Percentiles rank a stretch among this genome's conserved stretches.
Conservation (phyloP, 2,888 invertebrate genomes). For the Rhagophthalmus giganteus region DNA sequence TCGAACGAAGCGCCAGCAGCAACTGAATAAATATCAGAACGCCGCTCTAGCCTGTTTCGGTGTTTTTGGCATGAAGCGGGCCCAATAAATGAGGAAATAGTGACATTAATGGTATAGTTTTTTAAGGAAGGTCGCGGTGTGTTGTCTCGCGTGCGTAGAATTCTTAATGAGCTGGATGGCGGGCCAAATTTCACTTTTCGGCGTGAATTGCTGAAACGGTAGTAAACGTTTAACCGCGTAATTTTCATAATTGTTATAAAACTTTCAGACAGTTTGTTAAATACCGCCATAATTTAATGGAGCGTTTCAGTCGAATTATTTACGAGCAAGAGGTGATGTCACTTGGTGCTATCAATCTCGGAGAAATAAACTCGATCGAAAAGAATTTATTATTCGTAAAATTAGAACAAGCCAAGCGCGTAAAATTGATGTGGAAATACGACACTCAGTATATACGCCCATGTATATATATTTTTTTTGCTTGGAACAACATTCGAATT, state of each 20-base stretch:
- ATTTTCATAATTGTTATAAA: too few relatives aligned
- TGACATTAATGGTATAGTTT: conserved; percentile 8
- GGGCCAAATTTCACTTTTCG: background rate
- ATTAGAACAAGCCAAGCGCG: conserved; percentile 12
- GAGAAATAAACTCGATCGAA: conserved; percentile 4
- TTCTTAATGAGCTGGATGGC: too few relatives aligned
- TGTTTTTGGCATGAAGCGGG: conserved; percentile 19
- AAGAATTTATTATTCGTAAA: conserved; percentile 12
- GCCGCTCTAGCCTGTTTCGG: conserved; percentile 18
- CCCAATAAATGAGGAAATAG: conserved; percentile 16
- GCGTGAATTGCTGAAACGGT: too few relatives aligned
- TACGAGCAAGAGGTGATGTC: conserved; percentile 9
- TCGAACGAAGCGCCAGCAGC: conserved; percentile 21
- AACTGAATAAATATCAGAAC: conserved; percentile 25
- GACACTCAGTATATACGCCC: conserved; percentile 6
- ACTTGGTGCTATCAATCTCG: conserved; percentile 10
- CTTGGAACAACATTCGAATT: too few relatives aligned
- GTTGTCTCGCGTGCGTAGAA: background rate
- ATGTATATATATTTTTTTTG: background rate
- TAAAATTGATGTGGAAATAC: conserved; percentile 3
- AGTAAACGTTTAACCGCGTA: too few relatives aligned
- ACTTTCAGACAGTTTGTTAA: too few relatives aligned
- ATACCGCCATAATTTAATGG: background rate
- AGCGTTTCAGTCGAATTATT: background rate
- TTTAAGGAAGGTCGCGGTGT: conserved; percentile 13